Percentiles rank a stretch among this genome's conserved stretches.
Evolutionary conservation across 1,140 invertebrate genomes (phyloP).

Genomic region (Andrena cerasifolii): DNA sequence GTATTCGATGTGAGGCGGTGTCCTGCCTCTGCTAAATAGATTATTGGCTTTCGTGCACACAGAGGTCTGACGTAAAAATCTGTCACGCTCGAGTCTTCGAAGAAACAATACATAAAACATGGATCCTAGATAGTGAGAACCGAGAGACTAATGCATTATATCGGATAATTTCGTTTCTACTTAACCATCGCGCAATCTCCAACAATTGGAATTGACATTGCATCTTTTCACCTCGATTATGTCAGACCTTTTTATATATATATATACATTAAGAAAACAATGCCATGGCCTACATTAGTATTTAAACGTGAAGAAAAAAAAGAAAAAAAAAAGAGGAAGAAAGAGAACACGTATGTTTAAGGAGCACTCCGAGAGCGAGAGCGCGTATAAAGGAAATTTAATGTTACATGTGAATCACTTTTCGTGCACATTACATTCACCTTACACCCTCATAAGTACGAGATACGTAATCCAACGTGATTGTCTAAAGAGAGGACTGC

Average conservation of each 20-base stretch:
- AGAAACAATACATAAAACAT: background rate
- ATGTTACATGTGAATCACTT: conserved; percentile 55
- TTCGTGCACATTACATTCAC: conserved; percentile 12
- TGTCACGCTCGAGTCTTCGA: background rate
- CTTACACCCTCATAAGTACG: conserved; percentile 18
- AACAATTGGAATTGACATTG: background rate
- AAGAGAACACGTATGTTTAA: conserved; percentile 55
- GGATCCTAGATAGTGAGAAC: conserved; percentile 7
- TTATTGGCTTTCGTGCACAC: conserved; percentile 56
- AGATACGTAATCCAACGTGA: background rate
- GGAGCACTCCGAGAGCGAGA: conserved; percentile 23
- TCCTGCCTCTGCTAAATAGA: conserved; percentile 61
- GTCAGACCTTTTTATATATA: conserved; percentile 62
- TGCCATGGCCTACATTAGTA: conserved; percentile 74
- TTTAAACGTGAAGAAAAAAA: conserved; percentile 66
- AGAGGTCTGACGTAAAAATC: conserved; percentile 54
- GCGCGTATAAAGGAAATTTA: conserved; percentile 49
- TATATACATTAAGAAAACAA: conserved; percentile 61
- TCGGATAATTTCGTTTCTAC: conserved; percentile 12
- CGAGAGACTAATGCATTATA: conserved; percentile 8
- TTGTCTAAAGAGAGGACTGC: background rate
- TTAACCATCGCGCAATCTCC: background rate
- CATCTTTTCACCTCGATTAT: conserved; percentile 29
- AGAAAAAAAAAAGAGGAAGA: conserved; percentile 36
- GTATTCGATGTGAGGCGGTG: conserved; percentile 62